Base-by-base conservation (phyloP, 30 jellyfish, hydroid and myxozoan species). In the Chironex yamaguchii region DNA sequence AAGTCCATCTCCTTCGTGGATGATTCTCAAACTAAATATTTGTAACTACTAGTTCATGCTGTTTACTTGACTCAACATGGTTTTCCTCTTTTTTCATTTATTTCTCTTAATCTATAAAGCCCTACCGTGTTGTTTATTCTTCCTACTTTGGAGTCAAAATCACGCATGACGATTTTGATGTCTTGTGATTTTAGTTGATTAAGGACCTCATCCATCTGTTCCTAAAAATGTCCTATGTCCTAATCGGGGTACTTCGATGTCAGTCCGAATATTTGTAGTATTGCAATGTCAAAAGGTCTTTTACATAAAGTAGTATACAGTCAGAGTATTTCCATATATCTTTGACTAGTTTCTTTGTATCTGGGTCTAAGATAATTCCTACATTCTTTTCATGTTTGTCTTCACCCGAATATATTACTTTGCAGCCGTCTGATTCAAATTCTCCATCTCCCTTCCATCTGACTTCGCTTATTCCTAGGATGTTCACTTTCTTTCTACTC, bases 101-200 rank as follows among this genome's bases (percentile, higher is more conserved):
- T 63, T 50, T 63, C 76, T 50, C 76, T 50, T 4, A 63, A 63
- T 63, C 76, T 50, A 63, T 63, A 63, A 63, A 50, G 76, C 31
- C 52, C 76, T 4, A 63, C 31, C 9, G 14, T 63, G 76, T 63
- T n/a, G 76, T 63, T 29, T 63, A n/a, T n/a, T n/a, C n/a, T n/a
- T 13, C 53, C 76, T 63, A 63, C 76, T 63, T 63, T 63, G 35
- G 76, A 63, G 76, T 63, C 31, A 50, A 63, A 63, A 20, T 22
- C 52, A 26, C 76, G 49, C 53, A 63, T 4, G 76, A 63, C 31
- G 76, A 63, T 63, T 50, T 63, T 63, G 14, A 21, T 63, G 31
- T 22, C 76, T 63, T 63, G 54, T 63, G 54, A 63, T 20, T 63
- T 63, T 20, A 63, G 76, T 63, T 63, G 76, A 42, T 63, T 0